Evolutionary conservation across 2,888 invertebrate species (phyloP).

Genomic region (Diplolepis rosae): DNA sequence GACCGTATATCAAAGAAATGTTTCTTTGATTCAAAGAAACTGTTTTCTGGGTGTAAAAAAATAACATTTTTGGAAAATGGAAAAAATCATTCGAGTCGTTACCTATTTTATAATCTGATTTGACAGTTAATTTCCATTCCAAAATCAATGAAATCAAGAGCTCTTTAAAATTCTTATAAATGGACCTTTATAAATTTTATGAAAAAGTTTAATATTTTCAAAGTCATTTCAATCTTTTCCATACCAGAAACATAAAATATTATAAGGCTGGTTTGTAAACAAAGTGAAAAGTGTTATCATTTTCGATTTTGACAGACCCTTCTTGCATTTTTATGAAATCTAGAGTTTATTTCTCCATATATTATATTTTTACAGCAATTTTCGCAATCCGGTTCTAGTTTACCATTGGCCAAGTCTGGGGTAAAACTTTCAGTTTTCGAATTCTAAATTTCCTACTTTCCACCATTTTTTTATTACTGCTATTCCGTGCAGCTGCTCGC

Average conservation of each 20-base stretch:
- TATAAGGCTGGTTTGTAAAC: not conserved
- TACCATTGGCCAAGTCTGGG: not conserved
- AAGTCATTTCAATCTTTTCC: not conserved
- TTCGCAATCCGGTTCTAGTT: not conserved
- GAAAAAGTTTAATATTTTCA: too few relatives aligned
- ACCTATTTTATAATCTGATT: too few relatives aligned
- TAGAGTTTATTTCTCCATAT: not conserved
- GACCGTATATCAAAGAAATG: too few relatives aligned
- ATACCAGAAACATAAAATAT: not conserved
- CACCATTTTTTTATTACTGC: slow-evolving; percentile 16
- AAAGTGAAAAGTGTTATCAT: not conserved
- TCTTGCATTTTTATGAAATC: not conserved
- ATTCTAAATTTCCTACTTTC: not conserved
- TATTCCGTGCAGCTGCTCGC: slow-evolving; percentile 13
- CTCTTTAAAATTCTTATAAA: too few relatives aligned
- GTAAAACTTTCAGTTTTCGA: slow-evolving; percentile 9
- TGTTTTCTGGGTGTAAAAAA: too few relatives aligned
- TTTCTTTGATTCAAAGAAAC: too few relatives aligned
- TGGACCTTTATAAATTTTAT: too few relatives aligned
- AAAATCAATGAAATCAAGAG: too few relatives aligned
- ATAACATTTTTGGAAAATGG: too few relatives aligned
- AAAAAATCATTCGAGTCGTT: too few relatives aligned
- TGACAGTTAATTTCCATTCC: too few relatives aligned
- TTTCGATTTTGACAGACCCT: not conserved
- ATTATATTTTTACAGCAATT: not conserved